Evolutionary conservation across 2,888 invertebrate species (phyloP).

Genomic region (Calameuta idolon): DNA sequence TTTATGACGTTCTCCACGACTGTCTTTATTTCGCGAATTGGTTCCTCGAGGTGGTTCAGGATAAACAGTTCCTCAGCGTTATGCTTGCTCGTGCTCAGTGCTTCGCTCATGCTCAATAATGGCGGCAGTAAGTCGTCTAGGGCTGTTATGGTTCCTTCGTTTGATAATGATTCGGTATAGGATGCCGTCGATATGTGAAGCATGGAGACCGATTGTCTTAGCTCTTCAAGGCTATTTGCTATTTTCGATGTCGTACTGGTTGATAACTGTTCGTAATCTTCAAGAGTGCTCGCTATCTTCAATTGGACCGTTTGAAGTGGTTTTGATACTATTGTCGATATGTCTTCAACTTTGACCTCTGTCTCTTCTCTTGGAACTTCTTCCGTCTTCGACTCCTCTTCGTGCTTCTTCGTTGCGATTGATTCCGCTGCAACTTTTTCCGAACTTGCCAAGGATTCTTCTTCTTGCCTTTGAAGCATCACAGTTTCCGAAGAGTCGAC

Average conservation of each 20-base stretch:
- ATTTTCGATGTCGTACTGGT: constrained; percentile 37
- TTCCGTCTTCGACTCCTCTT: constrained; percentile 1
- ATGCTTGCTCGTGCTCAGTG: constrained; percentile 23
- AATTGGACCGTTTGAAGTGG: constrained; percentile 43
- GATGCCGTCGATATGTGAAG: constrained; percentile 26
- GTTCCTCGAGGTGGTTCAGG: constrained; percentile 43
- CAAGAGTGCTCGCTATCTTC: constrained; percentile 45
- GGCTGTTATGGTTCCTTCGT: constrained; percentile 28
- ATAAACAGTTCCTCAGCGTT: constrained; percentile 41
- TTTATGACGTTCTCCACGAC: not conserved
- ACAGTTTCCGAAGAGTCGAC: not conserved
- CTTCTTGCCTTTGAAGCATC: constrained; percentile 8
- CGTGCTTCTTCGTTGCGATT: not conserved
- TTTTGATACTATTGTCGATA: constrained; percentile 30
- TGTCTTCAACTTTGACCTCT: constrained; percentile 17
- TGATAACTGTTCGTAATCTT: constrained; percentile 51
- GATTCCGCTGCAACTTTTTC: constrained; percentile 10
- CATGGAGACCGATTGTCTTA: constrained; percentile 37
- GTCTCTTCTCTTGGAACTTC: constrained; percentile 11
- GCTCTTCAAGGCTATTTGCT: constrained; percentile 44
- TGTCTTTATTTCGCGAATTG: constrained; percentile 40
- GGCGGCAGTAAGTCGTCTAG: constrained; percentile 35
- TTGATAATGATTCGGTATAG: constrained; percentile 18
- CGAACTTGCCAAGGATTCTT: not conserved
- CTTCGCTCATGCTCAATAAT: constrained; percentile 36